Conservation (phyloP, 2,113 vertebrate species). For the Cichladusa arquata region DNA sequence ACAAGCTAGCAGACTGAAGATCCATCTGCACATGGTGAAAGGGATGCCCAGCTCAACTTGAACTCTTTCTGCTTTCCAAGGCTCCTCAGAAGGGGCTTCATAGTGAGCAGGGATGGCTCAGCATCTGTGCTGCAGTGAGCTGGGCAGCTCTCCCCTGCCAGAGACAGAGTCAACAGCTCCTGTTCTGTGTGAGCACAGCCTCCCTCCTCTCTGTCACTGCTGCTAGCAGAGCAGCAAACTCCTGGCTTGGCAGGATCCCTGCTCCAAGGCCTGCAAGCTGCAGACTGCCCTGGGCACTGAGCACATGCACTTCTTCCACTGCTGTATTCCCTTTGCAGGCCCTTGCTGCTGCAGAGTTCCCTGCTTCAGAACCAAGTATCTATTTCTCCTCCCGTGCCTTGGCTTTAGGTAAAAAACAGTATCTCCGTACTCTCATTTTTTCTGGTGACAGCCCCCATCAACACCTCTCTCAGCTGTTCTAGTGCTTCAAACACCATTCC, state of each 20-base stretch:
- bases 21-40: neutral
- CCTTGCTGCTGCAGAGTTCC: neutral
- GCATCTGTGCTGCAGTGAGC: neutral
- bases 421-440: neutral
- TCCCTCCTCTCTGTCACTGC: neutral
- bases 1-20: neutral
- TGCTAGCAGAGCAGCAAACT: neutral
- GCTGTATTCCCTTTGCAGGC: neutral
- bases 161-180: neutral
- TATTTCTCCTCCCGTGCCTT: neutral
- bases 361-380: neutral
- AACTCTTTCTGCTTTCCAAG: neutral
- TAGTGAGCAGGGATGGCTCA: neutral
- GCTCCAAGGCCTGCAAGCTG: neutral
- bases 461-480: constrained; percentile 37
- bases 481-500: constrained; percentile 37
- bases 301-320: neutral
- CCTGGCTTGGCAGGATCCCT: neutral
- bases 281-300: neutral
- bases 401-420: neutral
- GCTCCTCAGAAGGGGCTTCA: neutral
- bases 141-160: neutral
- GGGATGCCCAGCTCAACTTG: neutral
- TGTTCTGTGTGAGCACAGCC: neutral
- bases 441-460: constrained; percentile 28